phyloP scores from a whole-genome alignment of 1,140 invertebrate genomes.

The Aphaenogaster floridana region DNA sequence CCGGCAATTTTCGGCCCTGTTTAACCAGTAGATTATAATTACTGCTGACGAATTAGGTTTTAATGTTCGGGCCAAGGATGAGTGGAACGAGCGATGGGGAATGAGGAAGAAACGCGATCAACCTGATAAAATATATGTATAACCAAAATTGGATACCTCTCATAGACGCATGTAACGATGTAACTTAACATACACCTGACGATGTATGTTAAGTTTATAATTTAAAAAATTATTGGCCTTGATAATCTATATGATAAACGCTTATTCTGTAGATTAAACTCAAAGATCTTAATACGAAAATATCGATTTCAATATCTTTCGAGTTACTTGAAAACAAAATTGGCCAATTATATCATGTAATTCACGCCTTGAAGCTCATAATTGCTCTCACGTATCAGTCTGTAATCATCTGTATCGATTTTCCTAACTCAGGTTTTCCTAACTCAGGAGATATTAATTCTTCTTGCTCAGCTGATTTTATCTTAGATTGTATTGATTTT shows the following conservation, averaged over 20 bases:
- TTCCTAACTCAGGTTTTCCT: no score
- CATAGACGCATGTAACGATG: background rate
- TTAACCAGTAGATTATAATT: slow-evolving; percentile 53
- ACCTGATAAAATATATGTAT: slow-evolving; percentile 12
- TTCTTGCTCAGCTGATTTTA: no score
- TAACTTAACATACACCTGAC: background rate
- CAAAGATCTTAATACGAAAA: background rate
- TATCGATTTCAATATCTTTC: background rate
- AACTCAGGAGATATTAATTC: no score
- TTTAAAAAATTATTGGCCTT: background rate
- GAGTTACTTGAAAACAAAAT: background rate
- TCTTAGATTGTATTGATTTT: no score
- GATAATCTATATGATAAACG: background rate
- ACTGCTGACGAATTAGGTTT: slow-evolving; percentile 44
- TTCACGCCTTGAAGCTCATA: background rate
- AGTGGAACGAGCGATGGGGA: background rate
- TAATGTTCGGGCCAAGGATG: background rate
- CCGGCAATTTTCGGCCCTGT: slow-evolving; percentile 34
- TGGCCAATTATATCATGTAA: background rate
- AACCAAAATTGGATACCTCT: background rate
- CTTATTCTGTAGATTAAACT: background rate
- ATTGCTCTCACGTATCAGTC: background rate
- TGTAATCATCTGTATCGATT: no score
- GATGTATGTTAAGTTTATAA: background rate
- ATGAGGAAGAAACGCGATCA: background rate